Conservation (phyloP, 2,888 invertebrate species). For the Euzetes globulus region DNA sequence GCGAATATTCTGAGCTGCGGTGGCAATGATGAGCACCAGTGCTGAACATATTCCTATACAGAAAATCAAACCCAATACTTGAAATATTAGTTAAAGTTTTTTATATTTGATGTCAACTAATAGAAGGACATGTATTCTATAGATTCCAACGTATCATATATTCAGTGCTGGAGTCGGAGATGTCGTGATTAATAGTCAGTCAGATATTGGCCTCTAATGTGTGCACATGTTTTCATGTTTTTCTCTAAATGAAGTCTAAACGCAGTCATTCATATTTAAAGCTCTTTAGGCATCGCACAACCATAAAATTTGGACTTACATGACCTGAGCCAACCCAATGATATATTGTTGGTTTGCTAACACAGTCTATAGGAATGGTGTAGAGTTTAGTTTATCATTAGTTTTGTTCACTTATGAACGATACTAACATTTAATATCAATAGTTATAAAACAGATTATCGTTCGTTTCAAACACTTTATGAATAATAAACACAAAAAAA, state of each 20-base stretch:
- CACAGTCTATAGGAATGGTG: too few species aligned
- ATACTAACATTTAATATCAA: too few species aligned
- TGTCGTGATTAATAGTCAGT: constrained; percentile 10
- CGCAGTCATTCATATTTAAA: constrained; percentile 7
- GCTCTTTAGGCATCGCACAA: neutral
- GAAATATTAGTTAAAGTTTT: neutral
- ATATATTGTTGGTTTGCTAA: too few species aligned
- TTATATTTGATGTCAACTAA: neutral
- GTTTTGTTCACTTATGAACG: too few species aligned
- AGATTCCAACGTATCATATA: neutral
- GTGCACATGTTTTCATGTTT: neutral
- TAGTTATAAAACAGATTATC: too few species aligned
- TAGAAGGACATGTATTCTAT: neutral
- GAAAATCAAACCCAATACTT: neutral
- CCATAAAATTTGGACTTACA: neutral
- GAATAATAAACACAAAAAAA: too few species aligned
- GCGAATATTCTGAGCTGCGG: neutral
- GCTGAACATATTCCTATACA: neutral
- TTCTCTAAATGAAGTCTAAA: neutral
- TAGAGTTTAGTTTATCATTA: too few species aligned
- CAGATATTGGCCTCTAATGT: neutral
- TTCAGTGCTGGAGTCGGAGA: neutral
- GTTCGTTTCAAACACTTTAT: too few species aligned
- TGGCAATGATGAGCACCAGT: neutral
- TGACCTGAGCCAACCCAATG: neutral